Evolutionary conservation across 1,140 invertebrate genomes (phyloP).

Genomic region (Homarus americanus): DNA sequence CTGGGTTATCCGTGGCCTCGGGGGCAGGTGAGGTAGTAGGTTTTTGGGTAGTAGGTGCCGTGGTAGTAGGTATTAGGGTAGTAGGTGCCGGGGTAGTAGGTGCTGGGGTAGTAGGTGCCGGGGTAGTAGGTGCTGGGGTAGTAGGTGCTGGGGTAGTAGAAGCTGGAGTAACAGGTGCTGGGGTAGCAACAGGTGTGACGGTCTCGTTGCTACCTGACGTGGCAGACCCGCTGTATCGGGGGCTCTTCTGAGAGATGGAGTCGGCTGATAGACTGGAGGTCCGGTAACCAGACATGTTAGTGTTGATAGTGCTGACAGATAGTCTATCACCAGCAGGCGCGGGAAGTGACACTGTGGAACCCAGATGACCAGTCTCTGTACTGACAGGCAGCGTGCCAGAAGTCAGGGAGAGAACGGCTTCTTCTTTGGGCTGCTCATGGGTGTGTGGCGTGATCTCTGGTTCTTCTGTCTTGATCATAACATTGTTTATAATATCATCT

Average conservation of each 20-base stretch:
- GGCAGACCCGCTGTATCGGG: not conserved
- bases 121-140: too few species aligned
- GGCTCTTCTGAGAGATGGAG: constrained; percentile 23
- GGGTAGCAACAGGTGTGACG: constrained; percentile 20
- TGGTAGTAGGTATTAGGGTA: not conserved
- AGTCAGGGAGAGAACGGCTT: not conserved
- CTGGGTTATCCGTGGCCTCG: constrained; percentile 48
- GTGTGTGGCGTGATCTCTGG: not conserved
- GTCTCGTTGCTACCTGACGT: constrained; percentile 13
- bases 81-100: too few species aligned
- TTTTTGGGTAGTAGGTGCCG: not conserved
- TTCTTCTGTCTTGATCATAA: not conserved
- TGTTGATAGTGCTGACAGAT: constrained; percentile 24
- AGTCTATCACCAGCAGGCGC: not conserved
- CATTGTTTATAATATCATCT: constrained; percentile 14
- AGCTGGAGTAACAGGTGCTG: not conserved
- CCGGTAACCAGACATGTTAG: constrained; percentile 46
- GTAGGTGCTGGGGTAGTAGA: too few species aligned
- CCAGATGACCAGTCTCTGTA: not conserved
- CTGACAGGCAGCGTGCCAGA: not conserved
- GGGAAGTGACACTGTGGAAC: not conserved
- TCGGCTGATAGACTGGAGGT: too few species aligned
- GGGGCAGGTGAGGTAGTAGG: too few species aligned
- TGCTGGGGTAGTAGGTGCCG: too few species aligned
- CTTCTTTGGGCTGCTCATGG: not conserved